phyloP scores from a whole-genome alignment of 2,113 vertebrate species.

The Siniperca chuatsi region DNA sequence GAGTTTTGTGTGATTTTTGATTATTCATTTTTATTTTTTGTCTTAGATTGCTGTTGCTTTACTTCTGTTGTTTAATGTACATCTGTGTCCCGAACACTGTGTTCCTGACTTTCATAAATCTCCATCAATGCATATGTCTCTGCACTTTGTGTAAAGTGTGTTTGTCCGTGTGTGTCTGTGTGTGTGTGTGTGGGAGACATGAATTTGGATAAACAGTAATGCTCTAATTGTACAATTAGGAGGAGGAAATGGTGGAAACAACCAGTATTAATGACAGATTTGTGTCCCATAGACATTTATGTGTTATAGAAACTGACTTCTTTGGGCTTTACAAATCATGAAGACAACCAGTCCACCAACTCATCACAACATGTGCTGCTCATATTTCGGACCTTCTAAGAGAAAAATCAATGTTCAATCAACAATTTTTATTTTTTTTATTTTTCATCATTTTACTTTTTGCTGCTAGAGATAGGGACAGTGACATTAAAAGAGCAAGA shows the following conservation, averaged over 20 bases:
- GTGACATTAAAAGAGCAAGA: neutral
- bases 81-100: neutral
- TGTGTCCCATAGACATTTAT: neutral
- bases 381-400: neutral
- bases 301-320: neutral
- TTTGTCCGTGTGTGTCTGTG: neutral
- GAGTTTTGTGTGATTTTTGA: neutral
- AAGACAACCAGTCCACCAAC: neutral
- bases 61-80: slow-evolving; percentile 2
- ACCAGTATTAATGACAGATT: neutral
- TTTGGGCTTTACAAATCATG: neutral
- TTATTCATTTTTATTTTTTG: neutral
- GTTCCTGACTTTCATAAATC: neutral
- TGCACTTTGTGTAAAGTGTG: neutral
- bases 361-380: neutral
- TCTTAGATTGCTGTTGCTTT: neutral
- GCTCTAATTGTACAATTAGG: slow-evolving; percentile 15
- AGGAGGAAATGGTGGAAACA: slow-evolving; percentile 3
- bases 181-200: neutral
- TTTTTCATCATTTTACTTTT: neutral
- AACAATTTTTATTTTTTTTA: neutral
- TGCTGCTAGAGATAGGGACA: neutral
- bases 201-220: slow-evolving; percentile 4
- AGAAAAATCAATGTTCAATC: neutral
- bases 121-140: neutral